Evolutionary conservation across 2,113 vertebrate genomes (phyloP).

Genomic region (Bathybates hornii): DNA sequence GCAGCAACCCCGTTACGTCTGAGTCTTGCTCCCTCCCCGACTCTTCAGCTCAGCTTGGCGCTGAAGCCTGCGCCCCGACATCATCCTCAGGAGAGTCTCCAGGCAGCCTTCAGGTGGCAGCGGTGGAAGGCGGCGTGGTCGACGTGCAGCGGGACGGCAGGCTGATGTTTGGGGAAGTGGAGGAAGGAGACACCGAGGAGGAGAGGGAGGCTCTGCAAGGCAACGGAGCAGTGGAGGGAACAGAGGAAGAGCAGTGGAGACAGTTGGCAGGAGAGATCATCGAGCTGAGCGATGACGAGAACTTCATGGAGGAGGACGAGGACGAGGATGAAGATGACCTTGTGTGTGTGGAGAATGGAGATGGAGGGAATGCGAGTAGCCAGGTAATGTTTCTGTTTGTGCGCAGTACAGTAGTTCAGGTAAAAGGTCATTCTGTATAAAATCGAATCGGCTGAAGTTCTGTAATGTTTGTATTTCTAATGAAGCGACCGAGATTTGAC

Average conservation of each 20-base stretch:
- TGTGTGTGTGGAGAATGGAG: slow-evolving; percentile 79
- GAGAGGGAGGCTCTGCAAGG: slow-evolving; percentile 69
- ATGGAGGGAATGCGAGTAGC: neutral
- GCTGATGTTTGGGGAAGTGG: slow-evolving; percentile 68
- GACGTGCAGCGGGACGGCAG: neutral
- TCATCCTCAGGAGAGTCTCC: slow-evolving; percentile 51
- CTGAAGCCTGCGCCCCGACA: slow-evolving; percentile 30
- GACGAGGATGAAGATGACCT: slow-evolving; percentile 91
- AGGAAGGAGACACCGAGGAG: slow-evolving; percentile 10
- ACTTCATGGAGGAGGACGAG: slow-evolving; percentile 78
- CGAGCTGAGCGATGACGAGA: slow-evolving; percentile 90
- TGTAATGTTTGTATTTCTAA: neutral
- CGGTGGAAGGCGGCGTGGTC: slow-evolving; percentile 3
- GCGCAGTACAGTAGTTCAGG: neutral
- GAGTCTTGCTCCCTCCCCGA: slow-evolving; percentile 29
- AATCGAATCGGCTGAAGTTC: neutral
- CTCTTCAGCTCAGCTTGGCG: slow-evolving; percentile 47
- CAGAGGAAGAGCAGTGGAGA: slow-evolving; percentile 78
- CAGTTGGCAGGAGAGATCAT: slow-evolving; percentile 84
- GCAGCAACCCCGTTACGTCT: slow-evolving; percentile 9
- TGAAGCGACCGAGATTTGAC: neutral
- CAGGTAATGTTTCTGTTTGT: neutral
- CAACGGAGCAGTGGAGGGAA: slow-evolving; percentile 39
- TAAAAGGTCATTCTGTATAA: neutral
- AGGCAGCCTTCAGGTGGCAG: slow-evolving; percentile 28